Evolutionary conservation across 1,140 invertebrate genomes (phyloP), one percentile per base, ranked within the genome.

Genomic region (Galendromus occidentalis): DNA sequence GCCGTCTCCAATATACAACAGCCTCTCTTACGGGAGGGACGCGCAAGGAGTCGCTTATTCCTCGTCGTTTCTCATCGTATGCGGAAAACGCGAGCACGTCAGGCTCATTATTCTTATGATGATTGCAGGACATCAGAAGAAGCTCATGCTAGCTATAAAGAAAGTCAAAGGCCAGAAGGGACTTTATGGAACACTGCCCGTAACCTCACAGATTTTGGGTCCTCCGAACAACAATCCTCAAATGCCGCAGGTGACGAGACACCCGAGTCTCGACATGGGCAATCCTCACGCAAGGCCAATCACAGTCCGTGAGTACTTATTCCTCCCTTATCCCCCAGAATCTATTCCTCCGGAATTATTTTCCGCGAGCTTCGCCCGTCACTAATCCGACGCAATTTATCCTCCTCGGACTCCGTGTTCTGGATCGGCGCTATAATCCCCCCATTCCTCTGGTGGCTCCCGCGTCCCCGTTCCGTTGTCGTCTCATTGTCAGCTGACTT

Each of bases 121-220:
- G 30, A 84, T 86, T 72, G 76, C 91, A 72, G 95, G 95, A 28
- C 95, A 98, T 76, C 94, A 98, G 76, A 99, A 99, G 80, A 93
- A 96, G 78, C 86, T 98, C 69, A 84, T 94, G 70, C 78, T 98
- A 69, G 94, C 93, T 65, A 95, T 98, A 70, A 97, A 98, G 75
- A 82, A 92, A 76, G 84, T 98, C 17, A 96, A 97, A 77, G 89
- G 95, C 74, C 51, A 59, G 51, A 59, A 59, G 25, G 51, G 51
- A 29, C 22, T 59, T 25, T 59, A 88, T 95, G 51, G 51, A 59
- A 17, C 51, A 33, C 51, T 59, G 25, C 66, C 82, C 85, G 67
- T 84, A 87, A 30, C 88, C 88, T 45, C 90, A 90, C 76, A 80
- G 86, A 68, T 81, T 87, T 42, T 67, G 64, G 25, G 65, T 28